phyloP scores from a whole-genome alignment of 2,888 invertebrate species.

The Arge pagana region DNA sequence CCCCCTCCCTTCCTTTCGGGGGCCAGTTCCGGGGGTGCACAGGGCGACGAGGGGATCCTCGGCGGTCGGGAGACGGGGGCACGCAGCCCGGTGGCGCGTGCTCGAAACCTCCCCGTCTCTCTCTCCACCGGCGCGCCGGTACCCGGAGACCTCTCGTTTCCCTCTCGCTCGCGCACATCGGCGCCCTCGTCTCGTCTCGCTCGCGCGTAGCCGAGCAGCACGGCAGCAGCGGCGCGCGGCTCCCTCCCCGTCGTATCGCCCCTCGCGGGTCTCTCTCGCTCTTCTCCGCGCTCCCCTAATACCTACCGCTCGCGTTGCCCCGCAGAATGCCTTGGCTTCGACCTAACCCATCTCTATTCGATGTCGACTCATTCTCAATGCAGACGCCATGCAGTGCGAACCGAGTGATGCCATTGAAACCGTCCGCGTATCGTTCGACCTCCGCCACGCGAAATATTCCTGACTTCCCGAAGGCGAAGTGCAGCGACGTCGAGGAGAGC shows the following conservation, averaged over 20 bases:
- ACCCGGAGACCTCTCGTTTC: conserved; percentile 8
- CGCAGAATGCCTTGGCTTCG: conserved; percentile 31
- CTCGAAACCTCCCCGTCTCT: conserved; percentile 45
- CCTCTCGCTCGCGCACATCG: conserved; percentile 11
- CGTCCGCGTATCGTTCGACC: too few relatives aligned
- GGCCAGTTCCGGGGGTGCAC: conserved; percentile 20
- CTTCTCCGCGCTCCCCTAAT: conserved; percentile 37
- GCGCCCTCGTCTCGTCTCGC: conserved; percentile 14
- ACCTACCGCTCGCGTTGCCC: conserved; percentile 35
- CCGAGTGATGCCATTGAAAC: conserved; percentile 41
- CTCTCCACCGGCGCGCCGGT: conserved; percentile 25
- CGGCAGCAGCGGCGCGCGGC: conserved; percentile 23
- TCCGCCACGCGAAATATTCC: too few relatives aligned
- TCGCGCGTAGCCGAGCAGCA: too few relatives aligned
- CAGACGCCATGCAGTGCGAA: conserved; percentile 56
- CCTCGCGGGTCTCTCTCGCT: conserved; percentile 29
- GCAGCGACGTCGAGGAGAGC: too few relatives aligned
- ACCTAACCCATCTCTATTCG: conserved; percentile 53
- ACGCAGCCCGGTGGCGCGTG: conserved; percentile 53
- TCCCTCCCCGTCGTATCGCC: conserved; percentile 22
- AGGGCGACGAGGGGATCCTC: conserved; percentile 24
- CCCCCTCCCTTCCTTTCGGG: conserved; percentile 7
- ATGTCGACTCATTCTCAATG: conserved; percentile 46
- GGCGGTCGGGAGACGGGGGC: conserved; percentile 38
- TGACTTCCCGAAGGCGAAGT: too few relatives aligned